Conservation (phyloP, 1,140 invertebrate species). For the Aradophagus sp. region DNA sequence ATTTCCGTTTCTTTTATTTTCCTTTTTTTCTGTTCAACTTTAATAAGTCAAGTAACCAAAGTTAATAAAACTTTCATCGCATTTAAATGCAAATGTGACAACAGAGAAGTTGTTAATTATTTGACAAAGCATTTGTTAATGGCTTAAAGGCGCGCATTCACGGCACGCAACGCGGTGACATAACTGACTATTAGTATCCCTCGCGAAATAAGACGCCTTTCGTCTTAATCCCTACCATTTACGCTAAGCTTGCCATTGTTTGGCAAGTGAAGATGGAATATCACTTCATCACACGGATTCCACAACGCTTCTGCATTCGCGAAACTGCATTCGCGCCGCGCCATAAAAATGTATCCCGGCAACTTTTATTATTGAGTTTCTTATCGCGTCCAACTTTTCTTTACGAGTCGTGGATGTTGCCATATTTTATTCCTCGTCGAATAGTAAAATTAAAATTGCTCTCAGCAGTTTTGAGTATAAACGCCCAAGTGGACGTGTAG, state of each 20-base stretch:
- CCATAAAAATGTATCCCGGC: constrained; percentile 15
- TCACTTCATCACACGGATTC: constrained; percentile 25
- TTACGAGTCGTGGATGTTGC: background rate
- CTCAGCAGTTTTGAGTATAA: too few relatives aligned
- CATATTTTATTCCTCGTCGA: too few relatives aligned
- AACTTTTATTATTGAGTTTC: constrained; percentile 18
- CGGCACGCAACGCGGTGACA: background rate
- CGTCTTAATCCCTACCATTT: constrained; percentile 38
- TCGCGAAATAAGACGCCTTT: constrained; percentile 19
- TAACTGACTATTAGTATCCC: constrained; percentile 27
- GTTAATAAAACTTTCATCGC: too few relatives aligned
- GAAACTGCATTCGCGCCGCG: constrained; percentile 1
- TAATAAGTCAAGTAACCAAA: too few relatives aligned
- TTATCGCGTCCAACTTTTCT: background rate
- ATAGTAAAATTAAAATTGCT: too few relatives aligned
- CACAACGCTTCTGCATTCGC: constrained; percentile 19
- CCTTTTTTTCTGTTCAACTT: too few relatives aligned
- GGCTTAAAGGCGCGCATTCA: constrained; percentile 14
- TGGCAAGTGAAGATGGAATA: constrained; percentile 30
- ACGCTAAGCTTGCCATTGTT: constrained; percentile 32
- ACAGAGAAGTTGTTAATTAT: constrained; percentile 16
- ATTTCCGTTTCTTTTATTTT: too few relatives aligned
- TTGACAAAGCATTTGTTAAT: constrained; percentile 12
- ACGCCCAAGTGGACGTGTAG: too few relatives aligned
- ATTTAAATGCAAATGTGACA: too few relatives aligned